Evolutionary conservation across 2,797 vertebrate genomes (phyloP).

Genomic region (Lepus oiostolus): DNA sequence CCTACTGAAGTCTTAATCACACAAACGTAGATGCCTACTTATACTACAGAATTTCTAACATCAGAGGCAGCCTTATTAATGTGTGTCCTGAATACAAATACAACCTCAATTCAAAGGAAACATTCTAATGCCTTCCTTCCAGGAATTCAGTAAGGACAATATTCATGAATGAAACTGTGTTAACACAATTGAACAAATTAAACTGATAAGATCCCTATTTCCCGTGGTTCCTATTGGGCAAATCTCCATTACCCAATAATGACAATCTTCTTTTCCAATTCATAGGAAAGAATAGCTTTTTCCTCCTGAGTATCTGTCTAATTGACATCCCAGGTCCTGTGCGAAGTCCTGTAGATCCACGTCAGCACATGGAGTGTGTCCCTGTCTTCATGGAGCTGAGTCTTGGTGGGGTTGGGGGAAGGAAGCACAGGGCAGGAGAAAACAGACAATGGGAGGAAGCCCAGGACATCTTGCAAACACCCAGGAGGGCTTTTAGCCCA

Average conservation of each 20-base stretch:
- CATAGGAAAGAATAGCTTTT: neutral
- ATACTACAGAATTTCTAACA: slow-evolving; percentile 29
- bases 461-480: neutral
- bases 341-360: neutral
- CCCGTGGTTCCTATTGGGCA: neutral
- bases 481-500: neutral
- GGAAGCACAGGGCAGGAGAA: neutral
- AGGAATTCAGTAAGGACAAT: slow-evolving; percentile 77
- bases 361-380: neutral
- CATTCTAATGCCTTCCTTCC: slow-evolving; percentile 78
- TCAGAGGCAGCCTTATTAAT: neutral
- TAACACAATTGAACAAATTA: slow-evolving; percentile 61
- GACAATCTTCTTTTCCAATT: slow-evolving; percentile 31
- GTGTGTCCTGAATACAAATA: slow-evolving; percentile 65
- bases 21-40: slow-evolving; percentile 17
- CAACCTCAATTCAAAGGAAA: slow-evolving; percentile 64
- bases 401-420: neutral
- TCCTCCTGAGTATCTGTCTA: neutral
- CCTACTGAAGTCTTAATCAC: slow-evolving; percentile 18
- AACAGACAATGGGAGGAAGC: neutral
- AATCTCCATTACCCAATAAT: neutral
- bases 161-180: slow-evolving; percentile 69
- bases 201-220: slow-evolving; percentile 55
- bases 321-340: neutral
- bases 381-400: neutral